Evolutionary conservation across 2,797 vertebrate genomes (phyloP).

Genomic region (Dicrostonyx torquatus): DNA sequence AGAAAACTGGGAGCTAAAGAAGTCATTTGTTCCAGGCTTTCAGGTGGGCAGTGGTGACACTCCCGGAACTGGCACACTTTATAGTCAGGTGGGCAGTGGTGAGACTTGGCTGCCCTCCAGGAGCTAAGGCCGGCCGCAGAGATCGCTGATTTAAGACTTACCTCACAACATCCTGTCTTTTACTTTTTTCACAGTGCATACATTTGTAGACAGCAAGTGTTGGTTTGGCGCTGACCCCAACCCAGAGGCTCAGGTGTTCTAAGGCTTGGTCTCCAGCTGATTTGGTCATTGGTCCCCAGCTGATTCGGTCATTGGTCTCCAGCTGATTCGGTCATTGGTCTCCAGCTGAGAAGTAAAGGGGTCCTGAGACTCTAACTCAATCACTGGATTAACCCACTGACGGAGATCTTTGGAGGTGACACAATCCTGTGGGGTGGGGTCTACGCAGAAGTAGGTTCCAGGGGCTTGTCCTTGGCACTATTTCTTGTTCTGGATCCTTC

Average conservation of each 20-base stretch:
- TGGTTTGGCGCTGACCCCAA: not conserved
- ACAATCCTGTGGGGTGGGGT: no score
- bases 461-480: not conserved
- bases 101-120: no score
- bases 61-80: no score
- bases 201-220: conserved; percentile 3
- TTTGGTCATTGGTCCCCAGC: not conserved
- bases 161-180: conserved; percentile 30
- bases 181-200: not conserved
- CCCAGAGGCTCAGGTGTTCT: not conserved
- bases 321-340: not conserved
- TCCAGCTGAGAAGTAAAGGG: not conserved
- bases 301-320: no score
- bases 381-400: not conserved
- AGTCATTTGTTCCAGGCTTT: not conserved
- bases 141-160: not conserved
- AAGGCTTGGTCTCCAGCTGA: not conserved
- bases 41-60: not conserved
- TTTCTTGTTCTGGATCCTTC: not conserved
- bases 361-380: not conserved
- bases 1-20: not conserved
- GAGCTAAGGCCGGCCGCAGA: not conserved
- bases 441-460: not conserved
- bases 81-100: no score
- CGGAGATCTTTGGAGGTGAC: not conserved